phyloP scores from a whole-genome alignment of 2,797 vertebrate species.

The Lutjanus campechanus region DNA sequence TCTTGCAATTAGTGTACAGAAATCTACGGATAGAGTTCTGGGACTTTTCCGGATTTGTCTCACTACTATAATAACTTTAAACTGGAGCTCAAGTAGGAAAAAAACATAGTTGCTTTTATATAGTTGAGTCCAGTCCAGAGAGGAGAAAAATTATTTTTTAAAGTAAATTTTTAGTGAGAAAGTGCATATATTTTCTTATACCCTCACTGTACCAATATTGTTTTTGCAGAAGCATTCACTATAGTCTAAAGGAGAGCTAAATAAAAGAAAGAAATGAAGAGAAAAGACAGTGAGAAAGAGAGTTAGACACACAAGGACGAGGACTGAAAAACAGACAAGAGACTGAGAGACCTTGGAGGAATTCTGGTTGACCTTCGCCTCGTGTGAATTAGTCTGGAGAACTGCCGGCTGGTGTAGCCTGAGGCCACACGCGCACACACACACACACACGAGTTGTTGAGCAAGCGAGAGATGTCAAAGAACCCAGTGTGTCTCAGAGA shows the following conservation, averaged over 20 bases:
- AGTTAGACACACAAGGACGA: constrained; percentile 30
- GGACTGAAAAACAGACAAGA: constrained; percentile 35
- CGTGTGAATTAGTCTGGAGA: constrained; percentile 78
- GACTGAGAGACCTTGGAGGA: constrained; percentile 56
- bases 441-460: constrained; percentile 7
- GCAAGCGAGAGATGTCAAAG: constrained; percentile 66
- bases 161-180: background rate
- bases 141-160: background rate
- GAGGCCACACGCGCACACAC: constrained; percentile 54
- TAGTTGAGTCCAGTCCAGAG: background rate
- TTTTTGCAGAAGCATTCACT: background rate
- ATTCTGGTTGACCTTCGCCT: constrained; percentile 76
- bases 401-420: constrained; percentile 70
- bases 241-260: background rate
- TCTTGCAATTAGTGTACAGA: background rate
- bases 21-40: background rate
- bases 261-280: constrained; percentile 9
- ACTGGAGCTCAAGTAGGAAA: background rate
- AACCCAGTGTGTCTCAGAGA: constrained; percentile 70
- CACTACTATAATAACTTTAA: background rate
- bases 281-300: constrained; percentile 1
- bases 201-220: background rate
- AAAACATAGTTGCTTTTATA: background rate
- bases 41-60: background rate
- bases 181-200: background rate